A percentile compares a stretch with the other conserved stretches of the same genome.
phyloP scores from a whole-genome alignment of 2,888 invertebrate species.

The Caradrina kadenii region DNA sequence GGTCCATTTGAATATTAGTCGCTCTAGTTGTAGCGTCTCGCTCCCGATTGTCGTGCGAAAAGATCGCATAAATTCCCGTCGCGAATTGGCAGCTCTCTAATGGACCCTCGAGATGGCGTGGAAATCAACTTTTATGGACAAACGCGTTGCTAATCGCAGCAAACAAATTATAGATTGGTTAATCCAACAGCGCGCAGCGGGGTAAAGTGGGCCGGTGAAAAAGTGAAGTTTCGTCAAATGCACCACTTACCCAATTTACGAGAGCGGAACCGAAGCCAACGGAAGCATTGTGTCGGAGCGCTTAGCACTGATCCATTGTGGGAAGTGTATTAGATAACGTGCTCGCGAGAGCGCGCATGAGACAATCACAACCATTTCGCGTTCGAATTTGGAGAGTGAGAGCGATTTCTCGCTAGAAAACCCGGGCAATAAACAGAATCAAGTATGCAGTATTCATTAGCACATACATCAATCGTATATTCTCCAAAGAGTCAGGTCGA shows the following conservation, averaged over 20 bases:
- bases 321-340: constrained; percentile 85
- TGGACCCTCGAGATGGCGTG: constrained; percentile 77
- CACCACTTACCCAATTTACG: constrained; percentile 88
- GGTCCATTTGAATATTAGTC: constrained; percentile 84
- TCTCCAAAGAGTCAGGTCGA: not conserved
- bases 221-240: constrained; percentile 89
- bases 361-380: constrained; percentile 82
- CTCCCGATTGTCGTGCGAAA: constrained; percentile 88
- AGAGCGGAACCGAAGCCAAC: constrained; percentile 88
- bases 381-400: constrained; percentile 81
- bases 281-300: constrained; percentile 84
- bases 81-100: constrained; percentile 78
- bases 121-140: constrained; percentile 80
- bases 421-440: constrained; percentile 32
- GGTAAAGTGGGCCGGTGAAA: constrained; percentile 82
- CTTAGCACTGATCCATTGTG: constrained; percentile 80
- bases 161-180: constrained; percentile 81
- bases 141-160: constrained; percentile 81
- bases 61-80: constrained; percentile 77
- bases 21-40: constrained; percentile 86
- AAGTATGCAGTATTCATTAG: constrained; percentile 12
- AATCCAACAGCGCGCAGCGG: constrained; percentile 72
- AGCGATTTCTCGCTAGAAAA: constrained; percentile 69
- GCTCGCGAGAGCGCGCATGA: constrained; percentile 81
- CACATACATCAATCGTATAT: not conserved